Conservation (phyloP, 2,113 vertebrate genomes). For the Budorcas taxicolor region DNA sequence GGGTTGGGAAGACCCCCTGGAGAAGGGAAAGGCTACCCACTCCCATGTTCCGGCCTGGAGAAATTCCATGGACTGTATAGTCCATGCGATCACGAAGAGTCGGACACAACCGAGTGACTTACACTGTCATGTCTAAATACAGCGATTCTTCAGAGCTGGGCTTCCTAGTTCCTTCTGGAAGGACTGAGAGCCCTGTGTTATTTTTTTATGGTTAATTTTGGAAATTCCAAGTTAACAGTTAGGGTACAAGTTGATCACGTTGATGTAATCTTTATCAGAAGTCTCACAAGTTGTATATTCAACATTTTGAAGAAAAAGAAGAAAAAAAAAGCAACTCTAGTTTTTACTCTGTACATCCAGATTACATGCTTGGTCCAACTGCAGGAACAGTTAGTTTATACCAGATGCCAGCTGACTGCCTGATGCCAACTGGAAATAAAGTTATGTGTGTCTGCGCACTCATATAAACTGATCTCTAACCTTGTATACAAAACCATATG, state of each 20-base stretch:
- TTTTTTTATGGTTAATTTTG: neutral
- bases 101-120: accelerated
- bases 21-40: neutral
- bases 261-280: neutral
- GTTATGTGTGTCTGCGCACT: neutral
- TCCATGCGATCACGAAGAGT: neutral
- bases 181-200: neutral
- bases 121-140: neutral
- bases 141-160: neutral
- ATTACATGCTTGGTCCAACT: neutral
- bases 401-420: constrained; percentile 45
- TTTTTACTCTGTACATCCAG: neutral
- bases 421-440: constrained; percentile 56
- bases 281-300: neutral
- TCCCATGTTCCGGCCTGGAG: neutral
- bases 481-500: constrained; percentile 63
- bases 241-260: neutral
- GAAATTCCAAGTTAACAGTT: constrained; percentile 10
- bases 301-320: neutral
- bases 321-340: neutral
- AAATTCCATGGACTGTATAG: neutral
- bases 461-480: constrained; percentile 35
- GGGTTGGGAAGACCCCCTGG: neutral
- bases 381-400: constrained; percentile 1
- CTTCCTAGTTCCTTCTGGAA: neutral